Evolutionary conservation across 2,888 invertebrate genomes (phyloP).

Genomic region (Caenorhabditis zanzibari): DNA sequence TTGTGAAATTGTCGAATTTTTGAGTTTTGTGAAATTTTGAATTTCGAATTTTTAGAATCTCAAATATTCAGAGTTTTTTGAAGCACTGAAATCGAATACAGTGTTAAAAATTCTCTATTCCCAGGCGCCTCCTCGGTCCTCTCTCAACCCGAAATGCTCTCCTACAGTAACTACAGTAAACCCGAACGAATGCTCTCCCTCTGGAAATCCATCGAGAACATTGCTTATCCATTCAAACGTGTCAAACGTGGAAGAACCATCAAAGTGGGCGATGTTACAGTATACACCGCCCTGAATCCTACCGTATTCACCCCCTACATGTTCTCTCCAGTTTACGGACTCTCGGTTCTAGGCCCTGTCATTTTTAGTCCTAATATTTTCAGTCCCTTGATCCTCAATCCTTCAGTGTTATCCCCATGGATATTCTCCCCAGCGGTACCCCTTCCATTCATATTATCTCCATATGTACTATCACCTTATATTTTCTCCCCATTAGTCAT

Average conservation of each 20-base stretch:
- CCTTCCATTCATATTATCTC: slow-evolving; percentile 72
- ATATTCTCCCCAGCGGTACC: slow-evolving; percentile 72
- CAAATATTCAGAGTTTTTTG: neutral
- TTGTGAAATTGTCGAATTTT: no score
- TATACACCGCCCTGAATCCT: slow-evolving; percentile 48
- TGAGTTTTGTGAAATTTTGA: no score
- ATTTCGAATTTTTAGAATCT: neutral
- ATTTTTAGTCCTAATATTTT: slow-evolving; percentile 79
- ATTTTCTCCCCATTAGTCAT: slow-evolving; percentile 71
- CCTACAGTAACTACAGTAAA: slow-evolving; percentile 54
- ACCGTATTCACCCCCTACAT: slow-evolving; percentile 60
- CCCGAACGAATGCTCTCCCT: slow-evolving; percentile 45
- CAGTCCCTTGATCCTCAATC: slow-evolving; percentile 78
- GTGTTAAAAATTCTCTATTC: neutral
- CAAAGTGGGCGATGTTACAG: neutral
- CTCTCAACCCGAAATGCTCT: slow-evolving; percentile 44
- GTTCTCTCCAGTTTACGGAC: slow-evolving; percentile 72
- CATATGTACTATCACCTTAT: slow-evolving; percentile 70
- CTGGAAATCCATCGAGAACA: slow-evolving; percentile 64
- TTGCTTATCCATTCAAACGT: slow-evolving; percentile 49
- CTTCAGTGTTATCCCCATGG: slow-evolving; percentile 73
- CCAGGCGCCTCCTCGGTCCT: slow-evolving; percentile 35
- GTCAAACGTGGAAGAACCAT: slow-evolving; percentile 51
- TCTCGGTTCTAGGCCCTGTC: slow-evolving; percentile 76
- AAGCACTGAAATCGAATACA: no score